phyloP scores from a whole-genome alignment of 2,888 invertebrate species.

The Venusia cambrica region DNA sequence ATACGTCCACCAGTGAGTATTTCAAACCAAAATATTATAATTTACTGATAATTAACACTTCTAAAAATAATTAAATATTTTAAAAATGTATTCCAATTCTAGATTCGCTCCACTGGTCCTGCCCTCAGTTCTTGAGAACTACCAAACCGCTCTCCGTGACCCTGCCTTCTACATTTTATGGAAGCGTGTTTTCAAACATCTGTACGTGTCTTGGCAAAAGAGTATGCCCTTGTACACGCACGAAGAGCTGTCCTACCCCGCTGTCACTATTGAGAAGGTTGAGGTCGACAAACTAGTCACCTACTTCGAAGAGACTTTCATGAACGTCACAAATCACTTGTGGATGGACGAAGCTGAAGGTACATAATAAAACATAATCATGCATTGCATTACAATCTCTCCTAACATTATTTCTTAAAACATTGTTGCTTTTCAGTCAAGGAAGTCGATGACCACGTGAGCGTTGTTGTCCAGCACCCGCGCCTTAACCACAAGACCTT shows the following conservation, averaged over 20 bases:
- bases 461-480: conserved; percentile 82
- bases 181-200: conserved; percentile 79
- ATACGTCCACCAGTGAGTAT: conserved; percentile 45
- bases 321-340: conserved; percentile 82
- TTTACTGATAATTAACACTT: too few species aligned
- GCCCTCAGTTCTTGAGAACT: conserved; percentile 84
- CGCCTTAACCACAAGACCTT: conserved; percentile 87
- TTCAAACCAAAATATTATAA: too few species aligned
- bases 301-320: conserved; percentile 84
- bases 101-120: conserved; percentile 61
- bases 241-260: conserved; percentile 81
- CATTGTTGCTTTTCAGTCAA: conserved; percentile 43
- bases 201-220: conserved; percentile 82
- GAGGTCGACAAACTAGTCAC: conserved; percentile 84
- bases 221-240: conserved; percentile 82
- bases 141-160: conserved; percentile 84
- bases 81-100: conserved; percentile 29
- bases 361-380: conserved; percentile 36
- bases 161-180: conserved; percentile 86
- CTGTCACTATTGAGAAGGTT: conserved; percentile 83
- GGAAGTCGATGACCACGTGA: conserved; percentile 47
- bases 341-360: conserved; percentile 62
- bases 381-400: neutral
- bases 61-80: too few species aligned
- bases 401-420: conserved; percentile 1